Evolutionary conservation across 2,888 invertebrate species (phyloP), one percentile per base, ranked within the genome.

Genomic region (Mylabris sibirica): DNA sequence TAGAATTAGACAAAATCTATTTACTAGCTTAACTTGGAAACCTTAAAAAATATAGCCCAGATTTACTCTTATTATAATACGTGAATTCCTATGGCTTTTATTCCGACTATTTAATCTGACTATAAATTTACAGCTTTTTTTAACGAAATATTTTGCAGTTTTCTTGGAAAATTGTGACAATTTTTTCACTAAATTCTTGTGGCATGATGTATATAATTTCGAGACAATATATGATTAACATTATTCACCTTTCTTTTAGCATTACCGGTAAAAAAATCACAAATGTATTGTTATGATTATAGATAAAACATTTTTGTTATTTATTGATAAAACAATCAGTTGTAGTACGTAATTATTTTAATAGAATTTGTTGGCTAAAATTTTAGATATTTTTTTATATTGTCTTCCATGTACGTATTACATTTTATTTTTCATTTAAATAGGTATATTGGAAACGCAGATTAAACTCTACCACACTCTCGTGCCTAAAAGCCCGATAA

Each of bases 401-500:
- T 17, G 44, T 44, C 6, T 44, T 17, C n/a, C 4, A 17, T 17
- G 17, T 44, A 17, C 2, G 14, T 14, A 14, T 3, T 38, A 38
- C n/a, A n/a, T n/a, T 38, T 38, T 38, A 17, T 17, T 44, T 53
- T 49, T 9, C 3, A n/a, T 44, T 22, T 0, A 53, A 22, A 53
- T 4, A n/a, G n/a, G n/a, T n/a, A 24, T 24, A 9, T 57, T 12
- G 22, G 24, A 8, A 24, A 24, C 4, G 49, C 11, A 57, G 57
- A 24, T 57, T 24, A 57, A 57, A 22, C 12, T 22, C 14, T 14
- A 57, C 20, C 44, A 44, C n/a, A n/a, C 20, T 60, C 41, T 60
- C 35, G 65, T 24, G 60, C 60, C 60, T 41, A 60, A 34, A 38
- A 59, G 59, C 26, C 57, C 60, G 34, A 59, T 65, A 67, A 66